Percentiles rank a stretch among this genome's conserved stretches.
Conservation (phyloP, 2,113 vertebrate species). For the Phocoena phocoena region DNA sequence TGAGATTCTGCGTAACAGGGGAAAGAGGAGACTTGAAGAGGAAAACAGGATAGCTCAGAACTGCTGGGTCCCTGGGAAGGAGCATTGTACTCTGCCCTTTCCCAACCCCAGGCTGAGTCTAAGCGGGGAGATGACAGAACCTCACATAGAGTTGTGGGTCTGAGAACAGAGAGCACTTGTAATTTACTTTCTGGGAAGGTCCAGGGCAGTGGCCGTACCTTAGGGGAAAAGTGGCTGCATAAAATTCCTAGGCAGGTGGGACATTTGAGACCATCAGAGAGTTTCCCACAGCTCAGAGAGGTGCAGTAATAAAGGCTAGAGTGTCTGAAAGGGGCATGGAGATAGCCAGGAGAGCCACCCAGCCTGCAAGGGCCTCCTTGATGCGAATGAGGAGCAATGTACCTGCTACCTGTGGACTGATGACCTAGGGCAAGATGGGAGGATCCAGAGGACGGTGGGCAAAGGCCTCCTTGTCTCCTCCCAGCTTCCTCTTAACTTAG, state of each 20-base stretch:
- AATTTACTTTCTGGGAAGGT: not conserved
- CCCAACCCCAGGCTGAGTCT: not conserved
- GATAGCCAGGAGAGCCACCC: not conserved
- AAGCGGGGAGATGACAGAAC: not conserved
- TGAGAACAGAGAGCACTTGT: not conserved
- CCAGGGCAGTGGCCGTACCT: not conserved
- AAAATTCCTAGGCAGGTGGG: not conserved
- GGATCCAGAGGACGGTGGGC: not conserved
- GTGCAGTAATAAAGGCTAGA: not conserved
- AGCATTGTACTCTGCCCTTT: not conserved
- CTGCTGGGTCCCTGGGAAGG: not conserved
- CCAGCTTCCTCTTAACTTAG: not conserved
- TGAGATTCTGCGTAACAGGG: not conserved
- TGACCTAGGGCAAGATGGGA: not conserved
- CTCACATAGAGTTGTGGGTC: not conserved
- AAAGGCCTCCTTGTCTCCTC: not conserved
- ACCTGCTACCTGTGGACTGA: not conserved
- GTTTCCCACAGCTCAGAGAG: not conserved
- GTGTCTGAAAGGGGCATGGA: not conserved
- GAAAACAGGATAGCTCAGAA: not conserved
- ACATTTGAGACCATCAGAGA: not conserved
- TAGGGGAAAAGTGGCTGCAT: not conserved
- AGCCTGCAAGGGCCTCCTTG: not conserved
- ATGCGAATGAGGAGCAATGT: not conserved
- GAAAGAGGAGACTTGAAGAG: not conserved